Conservation (phyloP, 2,888 invertebrate species). For the Leptopterna dolabrata region DNA sequence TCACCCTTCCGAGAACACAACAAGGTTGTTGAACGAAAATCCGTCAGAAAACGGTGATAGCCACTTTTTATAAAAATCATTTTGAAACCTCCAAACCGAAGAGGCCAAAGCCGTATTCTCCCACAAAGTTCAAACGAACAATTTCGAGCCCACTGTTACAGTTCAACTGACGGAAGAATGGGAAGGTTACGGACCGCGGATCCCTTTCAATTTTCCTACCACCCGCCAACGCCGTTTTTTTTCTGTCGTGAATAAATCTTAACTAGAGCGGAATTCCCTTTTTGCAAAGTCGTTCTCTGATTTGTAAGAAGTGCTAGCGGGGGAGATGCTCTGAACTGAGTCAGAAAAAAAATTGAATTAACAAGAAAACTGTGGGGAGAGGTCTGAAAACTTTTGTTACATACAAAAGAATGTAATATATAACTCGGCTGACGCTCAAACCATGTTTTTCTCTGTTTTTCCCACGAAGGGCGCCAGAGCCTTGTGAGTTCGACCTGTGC, state of each 20-base stretch:
- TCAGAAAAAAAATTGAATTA: not conserved
- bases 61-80: no score
- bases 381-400: not conserved
- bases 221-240: not conserved
- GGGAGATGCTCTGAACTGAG: not conserved
- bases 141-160: not conserved
- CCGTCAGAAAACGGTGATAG: no score
- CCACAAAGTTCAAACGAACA: no score
- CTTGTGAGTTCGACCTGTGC: not conserved
- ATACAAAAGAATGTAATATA: not conserved
- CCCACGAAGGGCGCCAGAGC: not conserved
- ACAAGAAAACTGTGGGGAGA: not conserved
- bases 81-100: no score
- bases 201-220: not conserved
- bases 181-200: not conserved
- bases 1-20: no score
- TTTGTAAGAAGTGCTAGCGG: not conserved
- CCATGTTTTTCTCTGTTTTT: no score
- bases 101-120: no score
- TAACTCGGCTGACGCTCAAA: not conserved
- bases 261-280: conserved; percentile 11
- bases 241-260: not conserved
- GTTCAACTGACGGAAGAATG: not conserved
- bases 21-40: no score
- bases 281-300: not conserved